phyloP scores from a whole-genome alignment of 2,888 invertebrate genomes.

The Latrodectus elegans region DNA sequence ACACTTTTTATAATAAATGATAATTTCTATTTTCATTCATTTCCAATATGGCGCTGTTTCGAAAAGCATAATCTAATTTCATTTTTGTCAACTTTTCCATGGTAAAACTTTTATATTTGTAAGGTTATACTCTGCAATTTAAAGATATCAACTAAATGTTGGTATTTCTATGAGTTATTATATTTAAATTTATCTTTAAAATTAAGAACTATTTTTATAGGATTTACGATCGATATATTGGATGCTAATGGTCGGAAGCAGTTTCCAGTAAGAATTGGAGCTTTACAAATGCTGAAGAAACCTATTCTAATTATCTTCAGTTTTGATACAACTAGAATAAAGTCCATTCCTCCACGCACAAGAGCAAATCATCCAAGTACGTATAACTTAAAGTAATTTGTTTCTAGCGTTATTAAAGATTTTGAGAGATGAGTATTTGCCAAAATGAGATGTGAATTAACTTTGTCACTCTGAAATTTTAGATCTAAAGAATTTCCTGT shows the following conservation, averaged over 20 bases:
- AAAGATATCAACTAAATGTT: too few species aligned
- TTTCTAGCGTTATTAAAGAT: neutral
- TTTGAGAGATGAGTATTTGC: neutral
- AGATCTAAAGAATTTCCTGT: too few species aligned
- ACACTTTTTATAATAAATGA: too few species aligned
- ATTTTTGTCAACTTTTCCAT: too few species aligned
- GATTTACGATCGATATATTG: constrained; percentile 31
- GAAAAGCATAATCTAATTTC: too few species aligned
- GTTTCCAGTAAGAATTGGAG: constrained; percentile 72
- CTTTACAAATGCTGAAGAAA: constrained; percentile 78
- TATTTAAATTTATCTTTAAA: too few species aligned
- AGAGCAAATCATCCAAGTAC: constrained; percentile 9
- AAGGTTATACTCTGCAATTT: too few species aligned
- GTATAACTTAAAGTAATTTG: neutral
- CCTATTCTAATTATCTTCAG: constrained; percentile 79
- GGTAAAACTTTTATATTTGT: too few species aligned
- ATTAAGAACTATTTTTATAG: neutral
- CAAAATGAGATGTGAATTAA: neutral
- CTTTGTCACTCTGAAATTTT: neutral
- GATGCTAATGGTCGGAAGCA: constrained; percentile 14
- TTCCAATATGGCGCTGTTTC: too few species aligned
- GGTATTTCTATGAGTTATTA: too few species aligned
- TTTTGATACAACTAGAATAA: constrained; percentile 71
- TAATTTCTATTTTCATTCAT: too few species aligned
- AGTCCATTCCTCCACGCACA: neutral